phyloP scores from a whole-genome alignment of 2,797 vertebrate genomes.

The Anisognathus igniventris region DNA sequence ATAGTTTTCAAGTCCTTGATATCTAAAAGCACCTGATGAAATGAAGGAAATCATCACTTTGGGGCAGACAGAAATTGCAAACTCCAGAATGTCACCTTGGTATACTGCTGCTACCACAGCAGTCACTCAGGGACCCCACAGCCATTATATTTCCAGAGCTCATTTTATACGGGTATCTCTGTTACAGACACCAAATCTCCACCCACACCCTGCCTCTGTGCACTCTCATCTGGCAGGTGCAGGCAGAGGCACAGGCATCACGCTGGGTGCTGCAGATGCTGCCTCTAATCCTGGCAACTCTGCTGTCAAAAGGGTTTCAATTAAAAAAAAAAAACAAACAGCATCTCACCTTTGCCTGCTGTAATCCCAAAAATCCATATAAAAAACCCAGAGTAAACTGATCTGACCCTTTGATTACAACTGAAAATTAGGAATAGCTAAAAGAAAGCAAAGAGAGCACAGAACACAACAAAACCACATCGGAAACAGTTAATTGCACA shows the following conservation, averaged over 20 bases:
- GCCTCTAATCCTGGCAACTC: neutral
- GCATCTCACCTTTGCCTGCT: neutral
- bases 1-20: neutral
- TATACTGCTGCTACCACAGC: fast-evolving
- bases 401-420: neutral
- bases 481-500: neutral
- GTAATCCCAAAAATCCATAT: neutral
- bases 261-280: neutral
- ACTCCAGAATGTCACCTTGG: neutral
- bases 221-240: neutral
- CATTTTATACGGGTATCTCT: neutral
- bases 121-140: neutral
- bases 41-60: neutral
- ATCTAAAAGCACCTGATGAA: neutral
- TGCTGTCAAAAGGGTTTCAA: neutral
- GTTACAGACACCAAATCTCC: neutral
- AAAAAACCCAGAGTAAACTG: neutral
- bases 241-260: neutral
- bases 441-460: neutral
- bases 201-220: neutral
- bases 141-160: neutral
- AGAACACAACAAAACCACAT: neutral
- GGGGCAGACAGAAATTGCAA: neutral
- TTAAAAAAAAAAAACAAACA: neutral
- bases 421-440: neutral